A percentile compares a stretch with the other conserved stretches of the same genome.
Evolutionary conservation across 1,140 invertebrate genomes (phyloP).

Genomic region (Caenorhabditis brenneri): DNA sequence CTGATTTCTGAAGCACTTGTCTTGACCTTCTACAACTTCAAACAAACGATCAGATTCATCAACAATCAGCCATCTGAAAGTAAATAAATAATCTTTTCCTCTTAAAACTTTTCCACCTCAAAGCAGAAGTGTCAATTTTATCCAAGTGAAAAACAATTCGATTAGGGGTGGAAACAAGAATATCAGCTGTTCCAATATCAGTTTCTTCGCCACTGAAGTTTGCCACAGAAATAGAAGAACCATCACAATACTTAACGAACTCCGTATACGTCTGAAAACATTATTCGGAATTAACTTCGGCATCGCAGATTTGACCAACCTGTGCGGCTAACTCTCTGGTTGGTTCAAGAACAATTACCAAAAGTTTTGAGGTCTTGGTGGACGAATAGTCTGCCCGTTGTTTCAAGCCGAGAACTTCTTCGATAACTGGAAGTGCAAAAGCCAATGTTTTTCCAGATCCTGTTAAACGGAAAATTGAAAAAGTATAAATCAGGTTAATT

Average conservation of each 20-base stretch:
- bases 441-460: constrained; percentile 74
- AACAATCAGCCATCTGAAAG: constrained; percentile 68
- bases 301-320: constrained; percentile 75
- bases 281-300: background rate
- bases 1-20: constrained; percentile 68
- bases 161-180: constrained; percentile 94
- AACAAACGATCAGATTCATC: constrained; percentile 70
- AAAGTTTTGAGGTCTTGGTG: constrained; percentile 74
- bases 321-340: constrained; percentile 91
- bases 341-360: constrained; percentile 86
- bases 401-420: constrained; percentile 71
- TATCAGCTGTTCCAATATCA: constrained; percentile 75
- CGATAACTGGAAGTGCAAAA: constrained; percentile 74
- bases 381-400: constrained; percentile 75
- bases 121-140: constrained; percentile 72
- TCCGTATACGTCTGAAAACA: constrained; percentile 61
- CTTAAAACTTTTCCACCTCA: constrained; percentile 22
- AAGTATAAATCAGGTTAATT: background rate
- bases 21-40: constrained; percentile 62
- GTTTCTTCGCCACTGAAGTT: constrained; percentile 49
- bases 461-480: constrained; percentile 45
- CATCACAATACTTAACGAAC: constrained; percentile 60
- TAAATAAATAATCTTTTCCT: background rate
- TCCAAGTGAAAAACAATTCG: constrained; percentile 85
- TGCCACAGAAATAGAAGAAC: constrained; percentile 51